phyloP scores from a whole-genome alignment of 64 coral and sea anemone genomes.

The Actinia tenebrosa region DNA sequence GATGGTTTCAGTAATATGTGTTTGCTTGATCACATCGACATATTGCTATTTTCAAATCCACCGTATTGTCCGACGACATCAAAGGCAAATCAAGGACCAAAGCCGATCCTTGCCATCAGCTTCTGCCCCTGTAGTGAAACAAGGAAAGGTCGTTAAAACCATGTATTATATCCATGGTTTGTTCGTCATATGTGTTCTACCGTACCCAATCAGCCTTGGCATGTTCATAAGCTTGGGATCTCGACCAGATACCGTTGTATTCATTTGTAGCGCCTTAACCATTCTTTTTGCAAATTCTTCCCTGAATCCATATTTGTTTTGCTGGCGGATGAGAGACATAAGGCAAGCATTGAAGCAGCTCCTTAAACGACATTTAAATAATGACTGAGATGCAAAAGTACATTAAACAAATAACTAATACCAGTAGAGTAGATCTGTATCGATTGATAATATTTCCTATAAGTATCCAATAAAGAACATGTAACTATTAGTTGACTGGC shows the following conservation, averaged over 20 bases:
- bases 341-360: neutral
- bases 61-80: constrained; percentile 12
- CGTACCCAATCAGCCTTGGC: neutral
- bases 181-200: neutral
- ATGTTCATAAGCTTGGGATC: neutral
- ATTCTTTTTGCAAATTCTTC: neutral
- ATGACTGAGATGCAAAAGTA: too few species aligned
- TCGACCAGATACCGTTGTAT: neutral
- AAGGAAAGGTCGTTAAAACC: neutral
- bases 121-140: neutral
- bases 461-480: too few species aligned
- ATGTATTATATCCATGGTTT: constrained; percentile 13
- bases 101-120: neutral
- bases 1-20: neutral
- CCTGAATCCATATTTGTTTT: constrained; percentile 6
- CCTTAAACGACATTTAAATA: too few species aligned
- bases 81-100: constrained; percentile 10
- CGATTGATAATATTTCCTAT: too few species aligned
- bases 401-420: too few species aligned
- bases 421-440: too few species aligned
- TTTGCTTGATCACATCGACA: neutral
- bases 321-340: neutral
- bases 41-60: constrained; percentile 14
- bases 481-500: too few species aligned
- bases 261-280: neutral